Evolutionary conservation across 2,888 invertebrate genomes (phyloP).

Genomic region (Limnephilus lunatus): DNA sequence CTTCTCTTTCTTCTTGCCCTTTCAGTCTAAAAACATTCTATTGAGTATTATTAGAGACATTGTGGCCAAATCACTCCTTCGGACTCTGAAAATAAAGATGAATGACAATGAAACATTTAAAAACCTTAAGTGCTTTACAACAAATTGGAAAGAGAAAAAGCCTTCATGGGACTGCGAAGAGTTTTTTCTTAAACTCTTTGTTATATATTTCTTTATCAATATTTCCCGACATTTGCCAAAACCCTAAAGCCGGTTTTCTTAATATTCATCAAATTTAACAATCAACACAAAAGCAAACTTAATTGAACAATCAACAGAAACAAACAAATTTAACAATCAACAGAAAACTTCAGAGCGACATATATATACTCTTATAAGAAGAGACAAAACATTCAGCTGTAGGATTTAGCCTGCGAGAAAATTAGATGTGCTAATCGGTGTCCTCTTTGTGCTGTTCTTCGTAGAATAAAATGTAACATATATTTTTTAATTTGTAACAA

Average conservation of each 20-base stretch:
- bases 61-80: background rate
- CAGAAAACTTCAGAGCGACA: too few relatives aligned
- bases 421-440: too few relatives aligned
- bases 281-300: background rate
- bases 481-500: too few relatives aligned
- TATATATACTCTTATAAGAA: too few relatives aligned
- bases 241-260: background rate
- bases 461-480: too few relatives aligned
- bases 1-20: background rate
- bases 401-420: too few relatives aligned
- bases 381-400: too few relatives aligned
- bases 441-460: too few relatives aligned
- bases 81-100: too few relatives aligned
- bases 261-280: background rate
- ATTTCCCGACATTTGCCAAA: background rate
- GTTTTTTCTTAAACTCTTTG: background rate
- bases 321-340: too few relatives aligned
- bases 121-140: background rate
- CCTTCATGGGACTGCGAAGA: background rate
- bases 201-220: background rate
- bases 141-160: background rate
- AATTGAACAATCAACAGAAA: too few relatives aligned
- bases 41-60: background rate
- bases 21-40: background rate
- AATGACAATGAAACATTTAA: background rate